Conservation (phyloP, 2,797 vertebrate species). For the Danio albolineatus region DNA sequence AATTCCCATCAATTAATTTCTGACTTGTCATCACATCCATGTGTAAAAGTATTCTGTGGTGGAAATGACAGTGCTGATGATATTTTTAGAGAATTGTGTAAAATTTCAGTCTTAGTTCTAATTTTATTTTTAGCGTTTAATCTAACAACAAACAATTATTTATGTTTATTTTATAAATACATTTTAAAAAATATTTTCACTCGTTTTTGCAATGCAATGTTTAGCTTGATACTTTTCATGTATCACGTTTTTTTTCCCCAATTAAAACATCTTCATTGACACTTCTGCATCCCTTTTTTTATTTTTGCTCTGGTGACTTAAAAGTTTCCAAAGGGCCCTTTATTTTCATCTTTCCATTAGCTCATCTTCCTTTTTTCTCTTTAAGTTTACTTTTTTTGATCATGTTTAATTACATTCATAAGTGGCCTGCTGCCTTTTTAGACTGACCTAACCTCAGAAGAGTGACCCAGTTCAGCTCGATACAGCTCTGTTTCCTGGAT, state of each 20-base stretch:
- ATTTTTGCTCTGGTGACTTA: no score
- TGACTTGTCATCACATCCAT: neutral
- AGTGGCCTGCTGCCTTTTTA: neutral
- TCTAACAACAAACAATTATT: neutral
- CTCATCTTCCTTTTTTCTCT: neutral
- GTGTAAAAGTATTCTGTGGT: neutral
- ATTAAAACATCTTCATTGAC: neutral
- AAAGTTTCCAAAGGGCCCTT: neutral
- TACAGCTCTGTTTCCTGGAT: slow-evolving; percentile 8
- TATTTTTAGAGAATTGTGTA: neutral
- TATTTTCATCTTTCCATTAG: neutral
- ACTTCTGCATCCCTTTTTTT: neutral
- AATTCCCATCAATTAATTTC: neutral
- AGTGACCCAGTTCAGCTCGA: slow-evolving; percentile 35
- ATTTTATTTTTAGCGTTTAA: neutral
- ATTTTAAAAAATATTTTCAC: neutral
- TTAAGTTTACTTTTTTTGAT: neutral
- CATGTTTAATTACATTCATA: neutral
- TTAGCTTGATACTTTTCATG: neutral
- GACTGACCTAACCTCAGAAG: slow-evolving; percentile 8
- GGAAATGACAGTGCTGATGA: no score
- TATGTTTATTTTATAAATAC: neutral
- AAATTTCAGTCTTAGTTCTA: neutral
- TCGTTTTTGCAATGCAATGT: neutral
- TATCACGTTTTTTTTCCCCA: neutral